Base-by-base conservation (phyloP, 2,888 invertebrate species). In the Polylopha cassiicola region DNA sequence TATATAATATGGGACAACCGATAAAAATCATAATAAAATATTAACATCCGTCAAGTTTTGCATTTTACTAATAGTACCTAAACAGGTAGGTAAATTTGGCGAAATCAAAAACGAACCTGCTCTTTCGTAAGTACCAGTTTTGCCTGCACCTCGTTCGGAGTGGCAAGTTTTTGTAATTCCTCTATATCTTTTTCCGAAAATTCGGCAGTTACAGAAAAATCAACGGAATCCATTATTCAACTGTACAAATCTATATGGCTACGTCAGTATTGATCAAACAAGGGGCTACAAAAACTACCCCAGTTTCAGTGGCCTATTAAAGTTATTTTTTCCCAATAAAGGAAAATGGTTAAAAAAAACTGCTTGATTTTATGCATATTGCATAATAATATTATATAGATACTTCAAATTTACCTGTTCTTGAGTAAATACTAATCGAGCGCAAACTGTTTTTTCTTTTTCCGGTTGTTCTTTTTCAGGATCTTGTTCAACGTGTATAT, bases 361-460 rank as follows among this genome's bases (percentile, higher is more conserved):
- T 50, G 48, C 5, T 71, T 67, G 71, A 74, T 73, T 46, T 37
- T 32, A 20, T 32, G 22, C 11, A 17, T 45, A 48, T 48, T 28
- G 48, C 48, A 9, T 8, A 24, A 33, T 24, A 26, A 26, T 10
- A 2, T 9, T 17, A 11, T 22, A 18, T 27, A 21, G 13, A 32
- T 10, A 21, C 11, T 9, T 4, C 4, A n/a, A 41, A 42, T 2
- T n/a, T 47, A 77, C 82, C 70, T 81, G 82, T 47, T 74, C 66
- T 3, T 58, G 44, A 4, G 75, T 64, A 4, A 80, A 61, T 2
- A 66, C 10, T 38, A 84, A 48, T 48, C 65, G 57, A 2, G 84
- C 73, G 39, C 57, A 61, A 20, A 84, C 62, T 4, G 61, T 58
- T 46, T 63, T 72, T 52, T 79, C 80, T 31, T 66, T 61, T 41